A percentile compares a stretch with the other conserved stretches of the same genome.
These are phyloP conservation scores for Drosophila mauritiana DNA, from an alignment of 1,140 invertebrate genomes.

Conservation along the genomic window DNA sequence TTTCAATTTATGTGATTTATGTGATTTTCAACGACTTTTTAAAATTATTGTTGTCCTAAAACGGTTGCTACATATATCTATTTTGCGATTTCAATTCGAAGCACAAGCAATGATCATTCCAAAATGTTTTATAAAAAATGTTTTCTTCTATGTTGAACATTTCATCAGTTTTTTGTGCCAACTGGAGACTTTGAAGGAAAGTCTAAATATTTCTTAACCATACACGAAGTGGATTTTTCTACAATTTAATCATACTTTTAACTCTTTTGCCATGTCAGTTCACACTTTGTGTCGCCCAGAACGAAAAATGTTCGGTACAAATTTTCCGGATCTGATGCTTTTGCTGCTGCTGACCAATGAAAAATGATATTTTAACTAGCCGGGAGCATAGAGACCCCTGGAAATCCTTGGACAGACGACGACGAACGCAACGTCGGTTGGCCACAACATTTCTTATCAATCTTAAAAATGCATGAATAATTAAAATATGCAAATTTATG, in stretches of 20 bases:
- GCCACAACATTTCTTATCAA: conserved; percentile 71
- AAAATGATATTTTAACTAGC: conserved; percentile 25
- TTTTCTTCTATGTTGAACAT: background rate
- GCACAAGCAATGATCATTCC: background rate
- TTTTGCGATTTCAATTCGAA: background rate
- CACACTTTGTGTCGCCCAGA: conserved; percentile 8
- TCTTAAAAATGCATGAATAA: conserved; percentile 83
- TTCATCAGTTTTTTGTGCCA: background rate
- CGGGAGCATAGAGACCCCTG: conserved; percentile 20
- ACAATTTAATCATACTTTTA: conserved; percentile 18
- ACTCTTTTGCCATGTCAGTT: conserved; percentile 25
- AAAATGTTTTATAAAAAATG: background rate
- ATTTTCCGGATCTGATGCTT: conserved; percentile 15
- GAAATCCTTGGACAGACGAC: conserved; percentile 16
- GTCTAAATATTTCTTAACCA: conserved; percentile 7
- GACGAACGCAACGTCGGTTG: conserved; percentile 3
- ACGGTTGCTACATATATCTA: too few species aligned
- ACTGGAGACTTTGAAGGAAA: background rate
- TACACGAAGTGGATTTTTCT: conserved; percentile 5
- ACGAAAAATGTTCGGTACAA: background rate
- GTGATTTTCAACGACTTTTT: too few species aligned
- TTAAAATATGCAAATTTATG: conserved; percentile 81
- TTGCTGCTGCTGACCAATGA: conserved; percentile 35
- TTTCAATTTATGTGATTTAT: too few species aligned
- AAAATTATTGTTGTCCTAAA: too few species aligned